Conservation (phyloP, 1,140 invertebrate genomes). For the Nylanderia fulva region DNA sequence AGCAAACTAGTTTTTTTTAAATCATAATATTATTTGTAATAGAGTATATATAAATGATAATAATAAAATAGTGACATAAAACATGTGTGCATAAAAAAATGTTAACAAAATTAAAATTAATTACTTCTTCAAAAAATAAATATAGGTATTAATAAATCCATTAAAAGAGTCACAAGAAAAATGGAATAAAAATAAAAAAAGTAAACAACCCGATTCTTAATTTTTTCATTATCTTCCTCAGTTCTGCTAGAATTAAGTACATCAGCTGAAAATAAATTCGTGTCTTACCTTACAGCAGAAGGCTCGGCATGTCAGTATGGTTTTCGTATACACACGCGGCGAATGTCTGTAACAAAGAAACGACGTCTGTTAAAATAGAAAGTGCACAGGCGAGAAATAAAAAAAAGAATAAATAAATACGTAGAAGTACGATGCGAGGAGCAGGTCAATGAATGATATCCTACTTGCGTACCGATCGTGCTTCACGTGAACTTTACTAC, state of each 20-base stretch:
- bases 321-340: constrained; percentile 71
- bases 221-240: neutral
- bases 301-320: constrained; percentile 78
- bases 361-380: constrained; percentile 22
- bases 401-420: neutral
- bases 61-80: neutral
- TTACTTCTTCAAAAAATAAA: neutral
- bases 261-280: neutral
- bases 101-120: constrained; percentile 13
- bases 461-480: constrained; percentile 29
- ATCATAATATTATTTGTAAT: neutral
- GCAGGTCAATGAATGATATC: constrained; percentile 40
- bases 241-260: neutral
- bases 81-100: neutral
- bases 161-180: neutral
- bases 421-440: constrained; percentile 1
- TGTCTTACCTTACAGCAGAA: constrained; percentile 77
- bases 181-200: neutral
- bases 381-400: constrained; percentile 12
- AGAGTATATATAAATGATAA: neutral
- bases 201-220: neutral
- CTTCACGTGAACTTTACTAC: constrained; percentile 36
- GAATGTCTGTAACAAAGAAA: constrained; percentile 80
- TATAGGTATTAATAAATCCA: neutral
- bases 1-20: neutral